phyloP scores from a whole-genome alignment of 2,797 vertebrate species.

The Urophycis tenuis region DNA sequence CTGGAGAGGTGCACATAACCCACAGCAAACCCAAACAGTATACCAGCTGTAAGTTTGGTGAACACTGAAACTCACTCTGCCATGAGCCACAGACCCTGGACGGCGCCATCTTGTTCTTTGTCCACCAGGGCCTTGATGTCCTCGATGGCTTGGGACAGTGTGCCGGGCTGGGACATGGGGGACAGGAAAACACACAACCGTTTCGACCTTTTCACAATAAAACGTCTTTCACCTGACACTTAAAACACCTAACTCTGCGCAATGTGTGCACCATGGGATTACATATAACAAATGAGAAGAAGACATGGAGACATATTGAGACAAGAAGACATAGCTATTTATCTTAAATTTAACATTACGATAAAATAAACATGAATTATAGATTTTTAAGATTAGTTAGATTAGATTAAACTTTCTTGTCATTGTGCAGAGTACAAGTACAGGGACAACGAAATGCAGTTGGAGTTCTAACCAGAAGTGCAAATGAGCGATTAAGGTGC shows the following conservation, averaged over 20 bases:
- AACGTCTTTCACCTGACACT: not conserved
- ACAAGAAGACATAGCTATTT: too few relatives aligned
- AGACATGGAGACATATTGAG: too few relatives aligned
- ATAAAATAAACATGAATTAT: not conserved
- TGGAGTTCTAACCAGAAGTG: too few relatives aligned
- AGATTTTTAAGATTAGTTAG: not conserved
- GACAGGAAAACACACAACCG: not conserved
- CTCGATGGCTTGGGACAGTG: slow-evolving; percentile 75
- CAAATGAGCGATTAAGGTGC: too few relatives aligned
- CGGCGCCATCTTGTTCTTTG: slow-evolving; percentile 61
- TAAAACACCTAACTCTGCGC: not conserved
- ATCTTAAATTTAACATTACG: too few relatives aligned
- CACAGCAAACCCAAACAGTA: not conserved
- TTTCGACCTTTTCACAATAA: not conserved
- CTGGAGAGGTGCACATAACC: too few relatives aligned
- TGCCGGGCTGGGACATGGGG: slow-evolving; percentile 65
- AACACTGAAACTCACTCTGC: slow-evolving; percentile 67
- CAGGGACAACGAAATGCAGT: too few relatives aligned
- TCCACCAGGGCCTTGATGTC: slow-evolving; percentile 63
- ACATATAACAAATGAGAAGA: too few relatives aligned
- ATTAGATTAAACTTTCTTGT: too few relatives aligned
- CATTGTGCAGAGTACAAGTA: too few relatives aligned
- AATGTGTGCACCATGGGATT: too few relatives aligned
- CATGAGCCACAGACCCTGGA: slow-evolving; percentile 74
- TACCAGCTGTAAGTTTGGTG: not conserved